Base-by-base conservation (phyloP, 2,113 vertebrate species). In the Archilochus colubris region DNA sequence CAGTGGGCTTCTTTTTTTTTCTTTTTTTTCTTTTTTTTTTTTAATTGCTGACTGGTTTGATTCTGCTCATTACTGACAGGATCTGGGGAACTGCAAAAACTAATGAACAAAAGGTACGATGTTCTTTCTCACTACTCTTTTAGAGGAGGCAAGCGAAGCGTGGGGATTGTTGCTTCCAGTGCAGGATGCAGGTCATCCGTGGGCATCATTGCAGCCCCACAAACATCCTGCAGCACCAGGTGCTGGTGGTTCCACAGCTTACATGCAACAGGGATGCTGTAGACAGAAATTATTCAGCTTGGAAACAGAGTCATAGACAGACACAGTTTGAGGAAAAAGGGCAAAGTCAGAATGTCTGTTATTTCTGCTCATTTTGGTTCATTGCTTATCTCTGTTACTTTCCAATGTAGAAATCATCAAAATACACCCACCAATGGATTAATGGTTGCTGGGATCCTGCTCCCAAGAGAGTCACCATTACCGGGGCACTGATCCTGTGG, bases 401-500 rank as follows among this genome's bases (percentile, higher is more conserved):
- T 36, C 3, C 1, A 1, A 16, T 20, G 22, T 14, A 63, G 28
- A 58, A n/a, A 82, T 22, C 10, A 51, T 13, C 5, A 58, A 86
- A 70, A 76, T 24, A 12, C 38, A 46, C 11, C 2, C 25, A 25
- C 4, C 58, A 28, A 31, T 18, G 54, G 11, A 20, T 93, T 31
- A 1, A 1, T 28, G 51, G 44, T 50, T 73, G 21, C 46, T 6
- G 40, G 22, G 12, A 24, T 63, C 25, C 33, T 22, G 19, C n/a
- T 78, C 28, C 27, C 36, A 13, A 66, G 25, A 66, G 25, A 82
- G 10, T 33, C 20, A 67, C 57, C 7, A 5, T 10, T 27, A 59
- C 9, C 0, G 1, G 9, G 23, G 4, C 18, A 7, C 53, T 16
- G 36, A 44, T 13, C 24, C 27, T 46, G 18, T 0, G 0, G 25